Evolutionary conservation across 2,797 vertebrate species (phyloP).

Genomic region (Acridotheres tristis): DNA sequence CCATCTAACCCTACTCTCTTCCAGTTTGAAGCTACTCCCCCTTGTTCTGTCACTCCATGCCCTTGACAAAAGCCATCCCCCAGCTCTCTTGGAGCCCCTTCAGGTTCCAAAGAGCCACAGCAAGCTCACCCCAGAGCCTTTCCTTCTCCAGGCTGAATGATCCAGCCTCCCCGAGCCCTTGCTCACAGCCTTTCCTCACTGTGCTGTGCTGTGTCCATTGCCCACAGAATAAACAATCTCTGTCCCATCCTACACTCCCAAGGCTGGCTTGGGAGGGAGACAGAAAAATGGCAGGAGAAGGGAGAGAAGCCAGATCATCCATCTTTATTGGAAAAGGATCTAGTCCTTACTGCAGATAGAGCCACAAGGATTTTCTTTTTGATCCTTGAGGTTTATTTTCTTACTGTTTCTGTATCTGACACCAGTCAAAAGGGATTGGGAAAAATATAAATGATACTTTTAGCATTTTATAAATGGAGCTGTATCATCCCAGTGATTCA

Average conservation of each 20-base stretch:
- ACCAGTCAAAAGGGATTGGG: background rate
- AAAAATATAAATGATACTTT: background rate
- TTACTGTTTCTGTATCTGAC: background rate
- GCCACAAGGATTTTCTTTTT: background rate
- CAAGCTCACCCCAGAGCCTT: background rate
- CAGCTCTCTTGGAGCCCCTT: background rate
- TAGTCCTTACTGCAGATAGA: background rate
- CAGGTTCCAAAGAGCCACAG: background rate
- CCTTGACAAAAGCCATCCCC: background rate
- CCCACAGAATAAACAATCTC: background rate
- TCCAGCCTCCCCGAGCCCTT: background rate
- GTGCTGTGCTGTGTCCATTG: no score
- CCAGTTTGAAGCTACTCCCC: background rate
- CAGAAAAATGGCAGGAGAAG: background rate
- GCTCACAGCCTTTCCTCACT: background rate
- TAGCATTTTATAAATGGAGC: background rate
- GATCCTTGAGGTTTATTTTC: background rate
- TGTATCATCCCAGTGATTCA: background rate
- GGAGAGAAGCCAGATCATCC: background rate
- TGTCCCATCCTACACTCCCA: background rate
- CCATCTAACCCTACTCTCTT: background rate
- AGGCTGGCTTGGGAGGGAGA: background rate
- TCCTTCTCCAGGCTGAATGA: background rate
- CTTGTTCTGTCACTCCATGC: background rate
- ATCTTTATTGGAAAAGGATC: background rate